Percentiles rank a stretch among this genome's conserved stretches.
Evolutionary conservation across 30 jellyfish, hydroid and myxozoan genomes (phyloP).

Genomic region (Aurelia sp.): DNA sequence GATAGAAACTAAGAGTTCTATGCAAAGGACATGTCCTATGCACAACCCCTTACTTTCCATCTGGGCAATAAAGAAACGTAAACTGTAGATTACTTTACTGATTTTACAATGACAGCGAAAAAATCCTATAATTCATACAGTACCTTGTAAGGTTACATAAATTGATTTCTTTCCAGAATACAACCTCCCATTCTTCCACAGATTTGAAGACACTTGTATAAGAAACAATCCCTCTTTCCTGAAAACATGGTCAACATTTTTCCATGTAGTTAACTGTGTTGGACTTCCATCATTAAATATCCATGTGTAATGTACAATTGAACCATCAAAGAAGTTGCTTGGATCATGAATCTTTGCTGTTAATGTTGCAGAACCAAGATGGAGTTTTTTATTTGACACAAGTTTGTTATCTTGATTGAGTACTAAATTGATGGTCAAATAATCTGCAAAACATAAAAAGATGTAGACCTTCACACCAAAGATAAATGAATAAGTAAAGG

Average conservation of each 20-base stretch:
- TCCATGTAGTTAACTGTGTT: conserved; percentile 11
- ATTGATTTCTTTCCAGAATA: conserved; percentile 39
- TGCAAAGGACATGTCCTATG: too few relatives aligned
- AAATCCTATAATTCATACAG: background rate
- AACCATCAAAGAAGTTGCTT: conserved; percentile 23
- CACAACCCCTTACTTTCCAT: too few relatives aligned
- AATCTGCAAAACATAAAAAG: conserved; percentile 9
- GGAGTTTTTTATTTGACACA: conserved; percentile 5
- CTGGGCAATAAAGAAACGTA: background rate
- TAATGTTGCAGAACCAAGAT: conserved; percentile 24
- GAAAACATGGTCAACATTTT: conserved; percentile 14
- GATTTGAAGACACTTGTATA: conserved; percentile 35
- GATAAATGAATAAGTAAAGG: too few relatives aligned
- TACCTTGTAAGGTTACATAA: conserved; percentile 54
- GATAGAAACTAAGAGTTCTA: too few relatives aligned
- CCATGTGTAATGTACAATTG: conserved; percentile 32
- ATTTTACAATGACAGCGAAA: too few relatives aligned
- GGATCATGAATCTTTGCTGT: conserved; percentile 62
- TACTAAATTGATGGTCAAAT: background rate
- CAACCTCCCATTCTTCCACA: conserved; percentile 42
- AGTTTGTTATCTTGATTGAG: conserved; percentile 20
- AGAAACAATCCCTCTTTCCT: conserved; percentile 41
- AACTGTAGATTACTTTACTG: background rate
- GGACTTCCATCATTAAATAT: conserved; percentile 45
- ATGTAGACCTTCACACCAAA: too few relatives aligned